Base-by-base conservation (phyloP, 1,140 invertebrate genomes). In the Drosophila kanapiae region DNA sequence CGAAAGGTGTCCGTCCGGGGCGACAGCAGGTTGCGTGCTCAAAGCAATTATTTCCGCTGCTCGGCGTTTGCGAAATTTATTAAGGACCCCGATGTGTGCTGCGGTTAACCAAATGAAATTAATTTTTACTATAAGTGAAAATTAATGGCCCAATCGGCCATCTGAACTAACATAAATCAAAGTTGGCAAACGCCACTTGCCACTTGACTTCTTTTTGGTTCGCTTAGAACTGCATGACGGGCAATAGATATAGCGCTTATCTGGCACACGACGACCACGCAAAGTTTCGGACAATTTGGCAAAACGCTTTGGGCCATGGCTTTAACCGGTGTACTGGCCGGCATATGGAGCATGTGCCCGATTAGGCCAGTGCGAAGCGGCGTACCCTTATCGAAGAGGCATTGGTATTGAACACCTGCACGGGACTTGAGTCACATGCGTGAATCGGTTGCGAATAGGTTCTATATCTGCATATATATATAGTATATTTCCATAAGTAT, bases 11-110 rank as follows among this genome's bases (percentile, higher is more conserved):
- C 64, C 29, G 27, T 9, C 13, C 45, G 43, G 42, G 62, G 56
- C 71, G 77, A 65, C 76, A 60, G 77, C 76, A 60, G 77, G 75
- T 78, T 79, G 77, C 77, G 77, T 79, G 77, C 56, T 38, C 13
- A 10, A 79, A 80, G 31, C 60, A 79, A 79, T 79, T 79, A 79
- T 37, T 57, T 57, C 35, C 45, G 13, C 67, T 42, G 29, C 35
- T 33, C 67, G 40, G 11, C 37, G 51, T 56, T 62, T 78, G 51
- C 38, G 9, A 71, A 79, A 79, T 79, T 60, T 65, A 79, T 65
- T 65, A 74, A 53, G 16, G 59, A 74, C 57, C 47, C 47, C 58
- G 69, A 37, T 71, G 61, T n/a, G 18, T 33, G 53, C 58, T 65
- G 76, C 54, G 57, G 77, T 56, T 79, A 72, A 59, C 45, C 59